phyloP scores from a whole-genome alignment of 2,113 vertebrate species.

The Larimichthys polyactis region DNA sequence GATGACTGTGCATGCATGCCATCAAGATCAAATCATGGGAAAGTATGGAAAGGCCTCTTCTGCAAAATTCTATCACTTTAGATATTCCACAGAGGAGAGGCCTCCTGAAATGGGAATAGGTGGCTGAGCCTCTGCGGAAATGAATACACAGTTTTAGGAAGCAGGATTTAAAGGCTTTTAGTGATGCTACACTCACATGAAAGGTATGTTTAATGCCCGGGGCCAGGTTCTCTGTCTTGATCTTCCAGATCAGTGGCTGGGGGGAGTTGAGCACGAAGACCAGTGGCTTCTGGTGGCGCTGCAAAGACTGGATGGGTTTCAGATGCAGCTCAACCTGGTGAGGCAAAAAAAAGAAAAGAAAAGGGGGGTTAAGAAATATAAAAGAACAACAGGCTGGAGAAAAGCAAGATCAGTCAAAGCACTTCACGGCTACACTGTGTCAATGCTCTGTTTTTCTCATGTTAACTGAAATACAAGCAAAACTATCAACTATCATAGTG shows the following conservation, averaged over 20 bases:
- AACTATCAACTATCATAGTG: slow-evolving; percentile 27
- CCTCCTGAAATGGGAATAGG: slow-evolving; percentile 39
- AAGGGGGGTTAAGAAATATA: neutral
- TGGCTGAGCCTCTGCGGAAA: slow-evolving; percentile 63
- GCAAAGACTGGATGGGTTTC: slow-evolving; percentile 92
- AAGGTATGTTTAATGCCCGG: slow-evolving; percentile 87
- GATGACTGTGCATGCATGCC: neutral
- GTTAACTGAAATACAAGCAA: slow-evolving; percentile 13
- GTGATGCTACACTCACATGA: slow-evolving; percentile 88
- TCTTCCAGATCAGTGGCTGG: slow-evolving; percentile 89
- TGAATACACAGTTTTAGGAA: slow-evolving; percentile 68
- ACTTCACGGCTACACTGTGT: neutral
- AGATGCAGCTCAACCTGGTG: slow-evolving; percentile 90
- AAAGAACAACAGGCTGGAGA: neutral
- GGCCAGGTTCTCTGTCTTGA: slow-evolving; percentile 92
- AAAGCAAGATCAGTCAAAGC: slow-evolving; percentile 7
- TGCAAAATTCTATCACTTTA: slow-evolving; percentile 39
- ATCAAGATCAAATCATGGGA: slow-evolving; percentile 20
- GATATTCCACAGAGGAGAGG: slow-evolving; percentile 37
- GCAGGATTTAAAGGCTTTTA: slow-evolving; percentile 63
- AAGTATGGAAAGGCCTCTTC: slow-evolving; percentile 13
- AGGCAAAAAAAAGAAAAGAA: neutral
- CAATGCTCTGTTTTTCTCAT: slow-evolving; percentile 32
- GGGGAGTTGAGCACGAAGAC: slow-evolving; percentile 94
- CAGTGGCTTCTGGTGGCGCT: slow-evolving; percentile 91